Percentiles rank a stretch among this genome's conserved stretches.
Conservation (phyloP, 2,797 vertebrate genomes). For the Okamejei kenojei region DNA sequence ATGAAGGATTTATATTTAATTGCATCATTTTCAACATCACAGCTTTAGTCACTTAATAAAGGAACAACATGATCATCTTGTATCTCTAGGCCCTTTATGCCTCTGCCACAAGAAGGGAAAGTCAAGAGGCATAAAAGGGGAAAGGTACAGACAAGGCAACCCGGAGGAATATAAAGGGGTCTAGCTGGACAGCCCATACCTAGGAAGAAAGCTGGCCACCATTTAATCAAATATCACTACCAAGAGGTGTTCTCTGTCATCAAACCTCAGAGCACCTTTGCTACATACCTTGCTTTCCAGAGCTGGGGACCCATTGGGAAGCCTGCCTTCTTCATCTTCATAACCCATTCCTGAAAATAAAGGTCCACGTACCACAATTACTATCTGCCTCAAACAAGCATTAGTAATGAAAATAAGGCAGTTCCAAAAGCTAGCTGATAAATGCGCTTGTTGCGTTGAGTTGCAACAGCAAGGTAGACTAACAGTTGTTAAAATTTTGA, state of each 20-base stretch:
- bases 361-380: not conserved
- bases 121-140: not conserved
- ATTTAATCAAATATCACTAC: not conserved
- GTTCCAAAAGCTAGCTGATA: not conserved
- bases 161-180: not conserved
- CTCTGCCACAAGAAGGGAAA: not conserved
- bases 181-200: not conserved
- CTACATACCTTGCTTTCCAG: not conserved
- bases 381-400: not conserved
- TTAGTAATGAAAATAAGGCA: not conserved
- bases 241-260: not conserved
- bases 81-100: not conserved
- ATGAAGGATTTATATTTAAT: not conserved
- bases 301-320: not conserved
- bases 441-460: not conserved
- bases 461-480: not conserved
- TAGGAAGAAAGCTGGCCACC: not conserved
- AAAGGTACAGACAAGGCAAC: not conserved
- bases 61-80: not conserved
- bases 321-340: not conserved
- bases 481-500: not conserved
- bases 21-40: not conserved
- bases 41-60: not conserved
- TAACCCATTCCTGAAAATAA: not conserved
- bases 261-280: not conserved